Percentiles rank a stretch among this genome's conserved stretches.
Evolutionary conservation across 2,113 vertebrate genomes (phyloP).

Genomic region (Labrus mixtus): DNA sequence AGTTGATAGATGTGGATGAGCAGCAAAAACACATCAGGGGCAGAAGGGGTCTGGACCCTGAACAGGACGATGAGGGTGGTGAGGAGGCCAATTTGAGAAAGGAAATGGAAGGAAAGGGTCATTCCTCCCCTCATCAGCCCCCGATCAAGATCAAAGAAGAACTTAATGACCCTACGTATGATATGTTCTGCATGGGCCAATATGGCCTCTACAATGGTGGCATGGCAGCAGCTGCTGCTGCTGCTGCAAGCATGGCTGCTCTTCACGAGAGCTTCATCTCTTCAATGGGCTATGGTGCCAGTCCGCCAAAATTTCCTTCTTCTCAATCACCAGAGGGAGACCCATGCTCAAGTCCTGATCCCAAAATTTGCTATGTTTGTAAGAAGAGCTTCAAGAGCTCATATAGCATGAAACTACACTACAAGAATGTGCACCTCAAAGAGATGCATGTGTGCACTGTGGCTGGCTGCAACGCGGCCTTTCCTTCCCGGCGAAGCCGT

Average conservation of each 20-base stretch:
- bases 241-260: constrained; percentile 93
- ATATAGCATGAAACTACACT: constrained; percentile 99
- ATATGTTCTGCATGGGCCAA: constrained; percentile 99
- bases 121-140: constrained; percentile 88
- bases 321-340: constrained; percentile 95
- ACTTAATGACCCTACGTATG: constrained; percentile 95
- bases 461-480: constrained; percentile 97
- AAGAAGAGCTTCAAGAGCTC: constrained; percentile 99
- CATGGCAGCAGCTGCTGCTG: constrained; percentile 89
- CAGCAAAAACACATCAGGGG: constrained; percentile 71
- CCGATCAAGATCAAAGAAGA: constrained; percentile 98
- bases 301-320: constrained; percentile 94
- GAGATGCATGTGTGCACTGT: constrained; percentile 99
- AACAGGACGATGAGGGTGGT: constrained; percentile 68
- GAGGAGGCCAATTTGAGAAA: constrained; percentile 82
- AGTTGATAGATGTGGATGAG: constrained; percentile 93
- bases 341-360: constrained; percentile 96
- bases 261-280: constrained; percentile 96
- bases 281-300: constrained; percentile 94
- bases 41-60: constrained; percentile 71
- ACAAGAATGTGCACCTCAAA: constrained; percentile 99
- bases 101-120: constrained; percentile 89
- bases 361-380: constrained; percentile 99
- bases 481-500: constrained; percentile 98
- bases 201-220: constrained; percentile 96